Percentiles rank a stretch among this genome's conserved stretches.
These are phyloP conservation scores for Latrodectus elegans DNA, from an alignment of 2,888 invertebrate genomes.

Conservation along the genomic window DNA sequence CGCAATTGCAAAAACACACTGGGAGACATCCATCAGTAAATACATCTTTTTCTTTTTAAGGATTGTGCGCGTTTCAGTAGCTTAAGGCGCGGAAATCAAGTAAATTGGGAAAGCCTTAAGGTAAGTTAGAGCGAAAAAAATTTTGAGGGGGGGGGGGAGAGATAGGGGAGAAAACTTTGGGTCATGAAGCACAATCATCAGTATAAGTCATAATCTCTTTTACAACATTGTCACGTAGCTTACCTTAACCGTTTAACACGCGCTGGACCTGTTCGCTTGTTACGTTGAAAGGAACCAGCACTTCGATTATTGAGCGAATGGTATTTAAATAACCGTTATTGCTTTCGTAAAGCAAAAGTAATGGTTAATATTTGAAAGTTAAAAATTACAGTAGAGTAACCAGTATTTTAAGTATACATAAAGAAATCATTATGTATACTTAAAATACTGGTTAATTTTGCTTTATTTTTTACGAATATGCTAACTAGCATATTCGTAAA, in stretches of 20 bases:
- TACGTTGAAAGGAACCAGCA: slow-evolving; percentile 24
- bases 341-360: no score
- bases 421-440: no score
- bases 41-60: no score
- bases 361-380: no score
- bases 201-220: slow-evolving; percentile 60
- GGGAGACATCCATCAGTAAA: no score
- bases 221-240: slow-evolving; percentile 52
- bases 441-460: no score
- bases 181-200: slow-evolving; percentile 54
- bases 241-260: slow-evolving; percentile 45
- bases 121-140: slow-evolving; percentile 23
- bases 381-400: no score
- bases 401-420: no score
- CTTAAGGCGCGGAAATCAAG: slow-evolving; percentile 21
- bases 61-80: slow-evolving; percentile 17
- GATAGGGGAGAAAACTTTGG: slow-evolving; percentile 24
- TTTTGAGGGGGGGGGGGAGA: neutral
- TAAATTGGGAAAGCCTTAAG: slow-evolving; percentile 19
- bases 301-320: neutral
- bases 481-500: no score
- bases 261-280: slow-evolving; percentile 1
- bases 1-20: no score
- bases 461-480: no score
- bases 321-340: no score